A percentile compares a stretch with the other conserved stretches of the same genome.
Evolutionary conservation across 2,113 vertebrate genomes (phyloP).

Genomic region (Fregata magnificens): DNA sequence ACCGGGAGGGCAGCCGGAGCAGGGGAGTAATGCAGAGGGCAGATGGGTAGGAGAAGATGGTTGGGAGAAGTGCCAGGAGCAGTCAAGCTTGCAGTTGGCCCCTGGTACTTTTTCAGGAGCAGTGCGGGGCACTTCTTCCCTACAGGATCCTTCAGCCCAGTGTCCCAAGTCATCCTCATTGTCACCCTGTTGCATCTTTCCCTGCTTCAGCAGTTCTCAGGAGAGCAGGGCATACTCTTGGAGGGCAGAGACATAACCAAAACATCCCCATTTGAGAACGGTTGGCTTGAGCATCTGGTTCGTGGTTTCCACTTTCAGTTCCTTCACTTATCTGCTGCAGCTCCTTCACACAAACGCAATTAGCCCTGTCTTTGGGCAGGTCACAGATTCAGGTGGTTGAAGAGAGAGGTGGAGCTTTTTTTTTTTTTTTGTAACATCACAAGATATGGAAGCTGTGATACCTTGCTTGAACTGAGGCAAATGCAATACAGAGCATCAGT

Average conservation of each 20-base stretch:
- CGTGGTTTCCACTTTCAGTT: neutral
- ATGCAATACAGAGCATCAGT: neutral
- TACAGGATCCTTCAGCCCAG: neutral
- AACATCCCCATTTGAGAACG: neutral
- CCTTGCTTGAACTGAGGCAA: neutral
- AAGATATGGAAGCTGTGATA: neutral
- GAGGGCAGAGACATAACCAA: neutral
- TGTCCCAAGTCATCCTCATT: neutral
- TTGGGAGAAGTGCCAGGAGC: neutral
- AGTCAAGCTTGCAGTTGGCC: neutral
- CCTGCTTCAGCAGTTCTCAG: neutral
- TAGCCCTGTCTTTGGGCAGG: neutral
- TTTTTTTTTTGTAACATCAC: neutral
- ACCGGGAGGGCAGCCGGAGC: fast-evolving
- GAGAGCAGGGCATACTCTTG: neutral
- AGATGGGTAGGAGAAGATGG: neutral
- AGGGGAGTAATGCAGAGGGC: neutral
- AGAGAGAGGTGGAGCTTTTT: neutral
- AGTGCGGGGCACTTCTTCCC: neutral
- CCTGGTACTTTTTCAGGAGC: neutral
- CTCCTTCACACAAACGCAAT: neutral
- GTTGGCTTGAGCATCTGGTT: neutral
- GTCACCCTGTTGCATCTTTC: neutral
- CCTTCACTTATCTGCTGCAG: neutral
- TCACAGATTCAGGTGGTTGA: neutral